Evolutionary conservation across 2,113 vertebrate species (phyloP).

Genomic region (Nothoprocta pentlandii): DNA sequence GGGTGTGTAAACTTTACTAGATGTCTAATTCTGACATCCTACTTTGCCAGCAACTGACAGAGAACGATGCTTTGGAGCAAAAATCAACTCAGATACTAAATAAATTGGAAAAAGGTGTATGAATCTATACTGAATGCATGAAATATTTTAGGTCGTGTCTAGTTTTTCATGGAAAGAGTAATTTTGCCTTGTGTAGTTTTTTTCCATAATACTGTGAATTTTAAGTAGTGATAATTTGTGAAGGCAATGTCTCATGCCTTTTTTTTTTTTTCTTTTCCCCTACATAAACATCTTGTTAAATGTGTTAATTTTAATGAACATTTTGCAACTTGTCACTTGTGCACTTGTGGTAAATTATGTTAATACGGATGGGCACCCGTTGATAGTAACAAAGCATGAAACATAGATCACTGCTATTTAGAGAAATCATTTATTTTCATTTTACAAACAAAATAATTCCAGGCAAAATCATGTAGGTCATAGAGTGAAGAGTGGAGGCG

Average conservation of each 20-base stretch:
- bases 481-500: fast-evolving
- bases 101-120: background rate
- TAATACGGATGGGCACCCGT: background rate
- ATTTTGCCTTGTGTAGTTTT: background rate
- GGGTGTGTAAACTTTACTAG: background rate
- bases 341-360: background rate
- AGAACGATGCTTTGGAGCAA: background rate
- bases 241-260: background rate
- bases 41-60: background rate
- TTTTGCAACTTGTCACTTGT: background rate
- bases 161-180: background rate
- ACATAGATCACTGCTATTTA: background rate
- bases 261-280: fast-evolving
- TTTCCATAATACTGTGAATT: background rate
- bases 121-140: background rate
- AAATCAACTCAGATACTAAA: background rate
- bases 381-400: background rate
- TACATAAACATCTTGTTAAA: background rate
- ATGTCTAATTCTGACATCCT: background rate
- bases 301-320: background rate
- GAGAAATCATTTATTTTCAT: background rate
- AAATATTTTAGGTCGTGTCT: background rate
- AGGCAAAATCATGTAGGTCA: background rate
- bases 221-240: background rate
- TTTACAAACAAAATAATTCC: background rate